phyloP scores from a whole-genome alignment of 1,140 invertebrate species.

The Leptinotarsa defecta region DNA sequence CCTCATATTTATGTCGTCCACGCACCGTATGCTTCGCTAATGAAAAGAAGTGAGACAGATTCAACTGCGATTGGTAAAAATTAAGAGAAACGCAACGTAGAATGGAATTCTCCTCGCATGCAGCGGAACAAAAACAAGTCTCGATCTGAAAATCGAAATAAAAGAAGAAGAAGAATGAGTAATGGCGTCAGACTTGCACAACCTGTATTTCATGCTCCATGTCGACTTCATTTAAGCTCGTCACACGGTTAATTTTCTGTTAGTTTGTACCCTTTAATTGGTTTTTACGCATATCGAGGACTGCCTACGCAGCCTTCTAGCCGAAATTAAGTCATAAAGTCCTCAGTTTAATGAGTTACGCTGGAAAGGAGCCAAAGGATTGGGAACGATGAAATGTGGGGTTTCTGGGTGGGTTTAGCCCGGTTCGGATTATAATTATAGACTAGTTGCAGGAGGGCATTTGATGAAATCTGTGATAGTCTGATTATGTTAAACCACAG shows the following conservation, averaged over 20 bases:
- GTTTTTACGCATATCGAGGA: constrained; percentile 29
- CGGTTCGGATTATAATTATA: background rate
- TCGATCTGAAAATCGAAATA: constrained; percentile 54
- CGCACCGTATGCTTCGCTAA: constrained; percentile 27
- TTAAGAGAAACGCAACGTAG: constrained; percentile 46
- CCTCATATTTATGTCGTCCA: constrained; percentile 32
- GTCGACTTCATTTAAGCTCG: constrained; percentile 46
- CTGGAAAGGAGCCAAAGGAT: background rate
- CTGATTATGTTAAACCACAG: too few species aligned
- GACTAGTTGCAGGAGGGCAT: background rate
- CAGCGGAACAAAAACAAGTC: constrained; percentile 44
- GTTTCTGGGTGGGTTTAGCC: background rate
- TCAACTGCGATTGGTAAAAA: constrained; percentile 43
- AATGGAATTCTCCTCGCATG: constrained; percentile 52
- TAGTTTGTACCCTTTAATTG: constrained; percentile 35
- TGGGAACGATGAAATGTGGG: background rate
- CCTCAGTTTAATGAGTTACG: constrained; percentile 10
- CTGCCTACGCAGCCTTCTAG: constrained; percentile 5
- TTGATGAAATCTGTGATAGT: background rate
- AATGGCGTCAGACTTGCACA: constrained; percentile 49
- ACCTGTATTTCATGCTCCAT: constrained; percentile 48
- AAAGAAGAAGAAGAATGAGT: constrained; percentile 51
- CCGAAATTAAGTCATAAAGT: constrained; percentile 23
- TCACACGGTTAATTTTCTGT: constrained; percentile 41
- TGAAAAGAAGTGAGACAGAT: constrained; percentile 30